Evolutionary conservation across 2,888 invertebrate genomes (phyloP).

Genomic region (Drosophila nr. fundita): DNA sequence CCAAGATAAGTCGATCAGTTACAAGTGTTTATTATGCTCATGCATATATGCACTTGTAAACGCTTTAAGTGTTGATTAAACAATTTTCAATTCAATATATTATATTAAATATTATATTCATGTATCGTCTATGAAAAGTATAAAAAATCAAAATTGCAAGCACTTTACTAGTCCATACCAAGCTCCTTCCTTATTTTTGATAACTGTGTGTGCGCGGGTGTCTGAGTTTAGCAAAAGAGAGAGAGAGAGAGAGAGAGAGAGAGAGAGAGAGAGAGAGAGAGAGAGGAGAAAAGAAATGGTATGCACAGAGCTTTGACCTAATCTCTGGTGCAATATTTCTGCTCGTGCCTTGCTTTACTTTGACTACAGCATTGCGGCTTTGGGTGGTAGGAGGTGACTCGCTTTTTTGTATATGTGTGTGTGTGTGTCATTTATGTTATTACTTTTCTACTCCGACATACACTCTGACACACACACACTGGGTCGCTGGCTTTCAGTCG

Average conservation of each 20-base stretch:
- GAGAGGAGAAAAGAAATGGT: constrained; percentile 45
- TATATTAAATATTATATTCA: constrained; percentile 3
- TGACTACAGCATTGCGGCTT: constrained; percentile 45
- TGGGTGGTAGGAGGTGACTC: constrained; percentile 10
- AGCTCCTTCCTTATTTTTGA: constrained; percentile 6
- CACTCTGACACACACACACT: constrained; percentile 13
- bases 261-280: not conserved
- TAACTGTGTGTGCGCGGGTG: constrained; percentile 17
- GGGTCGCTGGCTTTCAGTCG: constrained; percentile 27
- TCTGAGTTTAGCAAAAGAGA: constrained; percentile 59
- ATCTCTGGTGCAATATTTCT: constrained; percentile 81
- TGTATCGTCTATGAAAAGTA: not conserved
- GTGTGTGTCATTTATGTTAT: constrained; percentile 66
- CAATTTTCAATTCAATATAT: not conserved
- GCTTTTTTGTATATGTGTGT: not conserved
- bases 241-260: constrained; percentile 9
- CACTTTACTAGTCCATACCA: constrained; percentile 6
- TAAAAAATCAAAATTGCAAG: constrained; percentile 26
- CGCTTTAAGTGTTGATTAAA: not conserved
- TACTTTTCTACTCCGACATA: constrained; percentile 59
- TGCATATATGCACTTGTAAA: not conserved
- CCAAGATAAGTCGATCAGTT: not conserved
- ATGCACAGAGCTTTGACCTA: constrained; percentile 81
- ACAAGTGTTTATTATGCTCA: not conserved
- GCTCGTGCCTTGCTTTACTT: constrained; percentile 64